Conservation (phyloP, 2,113 vertebrate genomes). For the Prunella himalayana region DNA sequence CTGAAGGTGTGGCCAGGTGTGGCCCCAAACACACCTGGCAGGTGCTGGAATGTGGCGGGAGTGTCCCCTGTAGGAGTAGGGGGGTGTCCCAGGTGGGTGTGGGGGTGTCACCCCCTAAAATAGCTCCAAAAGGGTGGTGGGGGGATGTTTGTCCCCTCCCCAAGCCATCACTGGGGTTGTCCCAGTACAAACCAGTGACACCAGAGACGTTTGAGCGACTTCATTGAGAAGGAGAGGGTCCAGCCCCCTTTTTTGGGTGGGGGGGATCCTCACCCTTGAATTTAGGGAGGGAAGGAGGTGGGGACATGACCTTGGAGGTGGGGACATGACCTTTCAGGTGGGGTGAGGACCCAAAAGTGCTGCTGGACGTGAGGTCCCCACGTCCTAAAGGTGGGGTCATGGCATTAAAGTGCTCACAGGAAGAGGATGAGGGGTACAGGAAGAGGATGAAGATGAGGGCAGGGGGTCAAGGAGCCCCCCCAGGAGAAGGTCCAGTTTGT, state of each 20-base stretch:
- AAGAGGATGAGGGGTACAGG: neutral
- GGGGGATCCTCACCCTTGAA: neutral
- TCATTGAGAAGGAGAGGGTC: neutral
- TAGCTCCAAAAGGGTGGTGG: neutral
- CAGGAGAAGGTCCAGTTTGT: neutral
- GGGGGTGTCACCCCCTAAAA: neutral
- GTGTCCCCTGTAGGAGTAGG: neutral
- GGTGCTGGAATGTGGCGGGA: neutral
- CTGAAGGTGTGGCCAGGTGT: neutral
- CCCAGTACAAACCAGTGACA: neutral
- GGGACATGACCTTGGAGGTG: neutral
- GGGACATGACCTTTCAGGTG: neutral
- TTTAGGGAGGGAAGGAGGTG: neutral
- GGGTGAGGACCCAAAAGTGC: neutral
- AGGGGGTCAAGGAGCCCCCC: neutral
- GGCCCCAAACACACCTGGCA: neutral
- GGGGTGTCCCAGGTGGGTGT: no score
- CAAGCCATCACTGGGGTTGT: neutral
- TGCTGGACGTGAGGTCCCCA: neutral
- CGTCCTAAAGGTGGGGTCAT: neutral
- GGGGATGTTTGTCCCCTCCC: neutral
- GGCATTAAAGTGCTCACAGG: neutral
- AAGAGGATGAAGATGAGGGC: neutral
- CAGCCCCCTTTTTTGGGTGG: neutral
- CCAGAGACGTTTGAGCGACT: neutral